These are phyloP conservation scores for Pyrochroa serraticornis DNA, from an alignment of 2,888 invertebrate species.

Conservation along the genomic window DNA sequence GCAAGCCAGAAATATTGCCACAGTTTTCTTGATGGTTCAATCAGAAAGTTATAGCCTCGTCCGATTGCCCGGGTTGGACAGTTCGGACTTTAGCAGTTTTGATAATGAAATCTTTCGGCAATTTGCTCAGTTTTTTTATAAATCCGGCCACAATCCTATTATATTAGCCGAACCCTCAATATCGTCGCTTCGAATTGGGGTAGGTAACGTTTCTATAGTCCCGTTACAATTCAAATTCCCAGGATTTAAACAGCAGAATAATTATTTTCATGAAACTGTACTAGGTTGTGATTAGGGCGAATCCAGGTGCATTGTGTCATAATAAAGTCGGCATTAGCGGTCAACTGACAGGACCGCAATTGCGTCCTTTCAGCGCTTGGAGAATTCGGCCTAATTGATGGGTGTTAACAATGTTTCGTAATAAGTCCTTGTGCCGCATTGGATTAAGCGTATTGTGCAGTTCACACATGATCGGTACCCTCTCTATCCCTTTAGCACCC, in stretches of 20 bases:
- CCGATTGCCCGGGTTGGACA: constrained; percentile 41
- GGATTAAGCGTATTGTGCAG: constrained; percentile 32
- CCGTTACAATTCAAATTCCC: too few species aligned
- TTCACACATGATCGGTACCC: constrained; percentile 33
- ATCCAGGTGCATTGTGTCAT: not conserved
- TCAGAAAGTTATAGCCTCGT: constrained; percentile 49
- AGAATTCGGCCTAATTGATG: constrained; percentile 37
- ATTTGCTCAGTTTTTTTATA: constrained; percentile 25
- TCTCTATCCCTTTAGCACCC: constrained; percentile 29
- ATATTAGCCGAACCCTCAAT: constrained; percentile 5
- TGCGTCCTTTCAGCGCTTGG: constrained; percentile 23
- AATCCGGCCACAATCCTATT: constrained; percentile 15
- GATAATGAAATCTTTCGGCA: constrained; percentile 43
- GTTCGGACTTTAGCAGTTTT: constrained; percentile 41
- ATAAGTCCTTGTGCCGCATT: constrained; percentile 34
- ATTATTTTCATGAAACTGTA: not conserved
- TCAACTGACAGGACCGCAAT: constrained; percentile 9
- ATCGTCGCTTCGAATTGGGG: not conserved
- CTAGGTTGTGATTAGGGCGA: too few species aligned
- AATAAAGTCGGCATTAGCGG: constrained; percentile 4
- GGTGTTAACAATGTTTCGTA: constrained; percentile 35
- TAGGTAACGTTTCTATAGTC: not conserved
- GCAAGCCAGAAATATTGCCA: constrained; percentile 49
- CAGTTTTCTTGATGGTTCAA: constrained; percentile 51
- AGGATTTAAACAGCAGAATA: too few species aligned